Percentiles rank a stretch among this genome's conserved stretches.
Conservation (phyloP, 2,797 vertebrate genomes). For the Helicolenus hilgendorfi region DNA sequence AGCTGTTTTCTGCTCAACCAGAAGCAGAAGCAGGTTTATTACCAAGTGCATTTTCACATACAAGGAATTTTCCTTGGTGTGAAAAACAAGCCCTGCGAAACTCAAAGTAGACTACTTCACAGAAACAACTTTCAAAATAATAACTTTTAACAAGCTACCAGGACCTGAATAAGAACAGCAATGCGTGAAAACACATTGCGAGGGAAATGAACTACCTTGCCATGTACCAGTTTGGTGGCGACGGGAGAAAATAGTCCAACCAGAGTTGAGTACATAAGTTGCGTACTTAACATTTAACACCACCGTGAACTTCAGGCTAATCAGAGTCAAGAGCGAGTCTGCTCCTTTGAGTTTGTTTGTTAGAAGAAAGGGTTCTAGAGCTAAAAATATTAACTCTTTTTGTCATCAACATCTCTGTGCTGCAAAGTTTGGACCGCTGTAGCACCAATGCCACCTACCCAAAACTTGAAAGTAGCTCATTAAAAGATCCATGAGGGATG, state of each 20-base stretch:
- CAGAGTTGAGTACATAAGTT: not conserved
- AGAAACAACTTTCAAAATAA: not conserved
- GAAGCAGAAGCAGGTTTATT: not conserved
- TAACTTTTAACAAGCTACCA: not conserved
- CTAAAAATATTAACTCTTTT: not conserved
- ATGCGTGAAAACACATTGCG: not conserved
- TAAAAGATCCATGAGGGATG: conserved; percentile 7
- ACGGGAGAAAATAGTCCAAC: not conserved
- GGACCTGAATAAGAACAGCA: not conserved
- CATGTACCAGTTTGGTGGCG: not conserved
- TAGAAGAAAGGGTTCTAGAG: not conserved
- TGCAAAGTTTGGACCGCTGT: not conserved
- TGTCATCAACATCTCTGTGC: not conserved
- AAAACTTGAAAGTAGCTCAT: not conserved
- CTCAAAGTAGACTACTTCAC: not conserved
- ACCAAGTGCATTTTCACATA: not conserved
- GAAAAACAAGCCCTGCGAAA: not conserved
- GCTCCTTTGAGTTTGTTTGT: not conserved
- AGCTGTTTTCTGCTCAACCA: not conserved
- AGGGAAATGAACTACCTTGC: not conserved
- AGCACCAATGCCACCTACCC: not conserved
- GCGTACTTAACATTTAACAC: not conserved
- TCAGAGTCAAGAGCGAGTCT: not conserved
- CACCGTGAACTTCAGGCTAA: not conserved
- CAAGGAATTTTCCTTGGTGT: not conserved